phyloP scores from a whole-genome alignment of 2,113 vertebrate genomes.

The Apteryx mantelli region DNA sequence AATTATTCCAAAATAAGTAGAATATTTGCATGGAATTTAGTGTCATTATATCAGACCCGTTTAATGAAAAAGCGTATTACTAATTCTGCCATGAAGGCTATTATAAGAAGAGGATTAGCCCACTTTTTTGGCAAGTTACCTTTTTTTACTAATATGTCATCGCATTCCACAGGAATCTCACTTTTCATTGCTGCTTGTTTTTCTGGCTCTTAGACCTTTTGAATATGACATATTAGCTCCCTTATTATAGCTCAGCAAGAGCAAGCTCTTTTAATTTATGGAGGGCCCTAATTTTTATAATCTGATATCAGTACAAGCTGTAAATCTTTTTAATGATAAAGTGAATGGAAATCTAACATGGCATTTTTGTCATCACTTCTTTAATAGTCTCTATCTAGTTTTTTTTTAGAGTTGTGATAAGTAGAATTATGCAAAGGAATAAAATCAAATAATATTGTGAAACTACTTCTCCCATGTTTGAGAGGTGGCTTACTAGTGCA shows the following conservation, averaged over 20 bases:
- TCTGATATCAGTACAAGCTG: conserved; percentile 51
- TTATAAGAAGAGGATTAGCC: conserved; percentile 42
- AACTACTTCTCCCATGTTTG: background rate
- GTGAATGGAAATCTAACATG: conserved; percentile 61
- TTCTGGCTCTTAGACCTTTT: conserved; percentile 24
- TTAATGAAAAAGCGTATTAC: conserved; percentile 47
- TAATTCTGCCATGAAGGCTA: conserved; percentile 44
- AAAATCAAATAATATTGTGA: conserved; percentile 23
- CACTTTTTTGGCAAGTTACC: conserved; percentile 61
- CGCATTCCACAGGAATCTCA: conserved; percentile 42
- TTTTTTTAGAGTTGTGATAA: conserved; percentile 36
- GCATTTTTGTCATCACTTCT: conserved; percentile 64
- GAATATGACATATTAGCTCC: conserved; percentile 28
- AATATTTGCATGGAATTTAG: conserved; percentile 75
- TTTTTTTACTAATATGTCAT: conserved; percentile 68
- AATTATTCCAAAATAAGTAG: conserved; percentile 76
- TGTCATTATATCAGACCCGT: conserved; percentile 54
- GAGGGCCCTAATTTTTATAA: conserved; percentile 64
- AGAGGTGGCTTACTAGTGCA: background rate
- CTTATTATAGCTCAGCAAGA: conserved; percentile 62
- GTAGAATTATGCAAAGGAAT: conserved; percentile 37
- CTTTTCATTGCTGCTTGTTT: conserved; percentile 60
- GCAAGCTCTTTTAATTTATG: conserved; percentile 68
- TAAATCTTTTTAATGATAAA: conserved; percentile 72
- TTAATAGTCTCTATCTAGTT: conserved; percentile 56